Evolutionary conservation across 2,113 vertebrate species (phyloP), one percentile per base, ranked within the genome.

Genomic region (Aythya baeri): DNA sequence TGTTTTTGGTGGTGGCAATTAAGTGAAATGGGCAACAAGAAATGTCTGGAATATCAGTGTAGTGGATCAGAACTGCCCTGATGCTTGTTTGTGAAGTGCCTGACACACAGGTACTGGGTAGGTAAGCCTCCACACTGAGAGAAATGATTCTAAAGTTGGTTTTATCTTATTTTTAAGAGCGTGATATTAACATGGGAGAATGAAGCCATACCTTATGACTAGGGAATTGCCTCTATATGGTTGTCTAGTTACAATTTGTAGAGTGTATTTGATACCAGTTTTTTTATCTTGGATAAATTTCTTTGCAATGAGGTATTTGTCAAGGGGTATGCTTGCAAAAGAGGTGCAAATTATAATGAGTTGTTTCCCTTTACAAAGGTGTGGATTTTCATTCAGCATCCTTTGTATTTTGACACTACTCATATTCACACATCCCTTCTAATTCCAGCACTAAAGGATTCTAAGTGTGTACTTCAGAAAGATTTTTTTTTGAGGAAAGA

Each of bases 291-390:
- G 74, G 74, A 34, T 76, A 41, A 13, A 44, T 74, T 94, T 91
- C 65, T 89, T 91, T 76, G 65, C 86, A 81, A 21, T 21, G 62
- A 92, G 59, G 71, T 95, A 70, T 97, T 96, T 97, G 97, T 97
- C 81, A 95, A 95, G 92, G 97, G 95, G 72, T 97, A 96, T 85
- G 92, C 93, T 93, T 98, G 97, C 97, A 98, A 98, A 98, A 98
- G 98, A 99, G 98, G 98, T 98, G 98, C 97, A 98, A 99, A 98
- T 98, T 96, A 97, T 97, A 93, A 95, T 96, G 97, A 97, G 95
- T 95, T 95, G 89, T 94, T 97, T 94, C 96, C 93, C 89, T 96
- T 96, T 94, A 87, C 90, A 82, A 93, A 98, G 97, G 91, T 93
- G 97, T 97, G 96, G 91, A 77, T 97, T 98, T 98, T 94, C 97